phyloP scores from a whole-genome alignment of 2,797 vertebrate species.

The Jordanella pulchra region DNA sequence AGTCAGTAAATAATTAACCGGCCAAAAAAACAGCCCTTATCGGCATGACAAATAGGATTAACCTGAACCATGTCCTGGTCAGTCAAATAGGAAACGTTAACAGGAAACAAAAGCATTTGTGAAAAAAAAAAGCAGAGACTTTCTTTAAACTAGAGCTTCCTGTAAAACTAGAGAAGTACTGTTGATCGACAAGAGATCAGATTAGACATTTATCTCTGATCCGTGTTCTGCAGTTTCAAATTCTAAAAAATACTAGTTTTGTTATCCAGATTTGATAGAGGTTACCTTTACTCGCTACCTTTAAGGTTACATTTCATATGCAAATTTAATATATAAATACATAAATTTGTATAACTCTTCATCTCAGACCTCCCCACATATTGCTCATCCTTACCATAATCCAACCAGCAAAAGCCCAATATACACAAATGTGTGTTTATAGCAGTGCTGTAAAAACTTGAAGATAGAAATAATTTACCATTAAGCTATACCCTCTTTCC shows the following conservation, averaged over 20 bases:
- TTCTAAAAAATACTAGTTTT: background rate
- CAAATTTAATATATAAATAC: background rate
- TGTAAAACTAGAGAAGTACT: background rate
- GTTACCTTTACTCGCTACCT: too few species aligned
- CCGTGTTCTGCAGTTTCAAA: background rate
- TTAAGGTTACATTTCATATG: too few species aligned
- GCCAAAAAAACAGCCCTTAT: background rate
- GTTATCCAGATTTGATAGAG: too few species aligned
- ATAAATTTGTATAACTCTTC: background rate
- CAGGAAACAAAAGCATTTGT: background rate
- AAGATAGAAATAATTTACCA: too few species aligned
- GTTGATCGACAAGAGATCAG: background rate
- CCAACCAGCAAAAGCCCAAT: background rate
- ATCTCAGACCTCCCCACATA: too few species aligned
- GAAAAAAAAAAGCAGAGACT: background rate
- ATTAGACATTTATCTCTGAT: background rate
- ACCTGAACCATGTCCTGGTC: background rate
- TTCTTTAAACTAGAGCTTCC: background rate
- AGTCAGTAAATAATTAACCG: background rate
- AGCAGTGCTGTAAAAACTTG: background rate
- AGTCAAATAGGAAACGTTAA: background rate
- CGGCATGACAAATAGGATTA: background rate
- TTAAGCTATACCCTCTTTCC: too few species aligned
- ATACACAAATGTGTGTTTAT: background rate
- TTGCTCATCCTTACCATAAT: background rate